Evolutionary conservation across 2,113 vertebrate genomes (phyloP).

Genomic region (Serilophus lunatus): DNA sequence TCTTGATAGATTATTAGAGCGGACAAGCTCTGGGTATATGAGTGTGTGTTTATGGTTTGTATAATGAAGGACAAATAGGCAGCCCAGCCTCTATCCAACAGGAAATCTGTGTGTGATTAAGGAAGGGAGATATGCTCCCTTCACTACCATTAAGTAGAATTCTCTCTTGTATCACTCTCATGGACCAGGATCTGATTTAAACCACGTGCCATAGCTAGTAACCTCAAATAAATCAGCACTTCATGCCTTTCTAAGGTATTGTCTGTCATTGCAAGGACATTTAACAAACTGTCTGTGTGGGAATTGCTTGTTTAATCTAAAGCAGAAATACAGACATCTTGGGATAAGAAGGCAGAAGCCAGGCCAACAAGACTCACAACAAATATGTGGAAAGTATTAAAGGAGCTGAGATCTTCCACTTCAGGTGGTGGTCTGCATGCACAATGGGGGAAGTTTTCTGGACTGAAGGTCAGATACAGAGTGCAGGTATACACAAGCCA

Average conservation of each 20-base stretch:
- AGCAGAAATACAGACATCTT: constrained; percentile 4
- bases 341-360: neutral
- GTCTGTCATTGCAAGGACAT: neutral
- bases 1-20: neutral
- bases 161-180: constrained; percentile 5
- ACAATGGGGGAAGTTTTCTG: neutral
- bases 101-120: constrained; percentile 53
- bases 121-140: constrained; percentile 18
- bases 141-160: constrained; percentile 1
- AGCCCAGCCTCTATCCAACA: neutral
- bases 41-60: constrained; percentile 20
- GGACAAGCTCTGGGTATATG: neutral
- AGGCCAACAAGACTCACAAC: neutral
- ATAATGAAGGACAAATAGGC: constrained; percentile 39
- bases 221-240: constrained; percentile 18
- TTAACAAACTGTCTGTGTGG: constrained; percentile 15
- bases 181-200: constrained; percentile 3
- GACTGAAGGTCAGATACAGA: neutral
- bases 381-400: neutral
- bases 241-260: constrained; percentile 10
- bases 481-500: neutral
- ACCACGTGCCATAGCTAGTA: constrained; percentile 32
- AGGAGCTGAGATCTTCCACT: neutral
- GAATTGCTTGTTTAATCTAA: constrained; percentile 30
- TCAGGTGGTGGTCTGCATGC: neutral